These are phyloP conservation scores for Orthonevra nobilis DNA, from an alignment of 2,888 invertebrate species.

Conservation along the genomic window DNA sequence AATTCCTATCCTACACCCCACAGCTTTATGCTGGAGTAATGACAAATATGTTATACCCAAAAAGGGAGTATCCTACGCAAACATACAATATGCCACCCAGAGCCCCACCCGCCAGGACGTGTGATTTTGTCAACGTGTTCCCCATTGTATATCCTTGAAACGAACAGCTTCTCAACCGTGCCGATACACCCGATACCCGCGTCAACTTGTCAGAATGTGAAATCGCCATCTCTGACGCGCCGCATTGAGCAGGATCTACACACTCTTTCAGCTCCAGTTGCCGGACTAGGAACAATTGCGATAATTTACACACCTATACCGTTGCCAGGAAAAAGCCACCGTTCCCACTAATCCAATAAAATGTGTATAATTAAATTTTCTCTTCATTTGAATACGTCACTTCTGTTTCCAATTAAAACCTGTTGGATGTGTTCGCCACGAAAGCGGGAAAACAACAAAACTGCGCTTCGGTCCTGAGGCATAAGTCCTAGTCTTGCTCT, in stretches of 20 bases:
- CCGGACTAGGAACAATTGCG: constrained; percentile 62
- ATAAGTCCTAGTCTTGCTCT: too few species aligned
- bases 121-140: constrained; percentile 46
- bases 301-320: constrained; percentile 71
- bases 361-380: constrained; percentile 80
- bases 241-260: constrained; percentile 30
- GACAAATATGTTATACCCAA: constrained; percentile 31
- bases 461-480: background rate
- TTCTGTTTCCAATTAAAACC: constrained; percentile 73
- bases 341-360: constrained; percentile 79
- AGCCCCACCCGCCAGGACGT: background rate
- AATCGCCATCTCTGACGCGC: constrained; percentile 50
- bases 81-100: background rate
- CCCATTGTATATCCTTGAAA: constrained; percentile 21
- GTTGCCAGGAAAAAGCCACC: constrained; percentile 55
- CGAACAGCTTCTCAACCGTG: constrained; percentile 38
- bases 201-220: constrained; percentile 67
- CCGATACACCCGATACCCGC: constrained; percentile 47
- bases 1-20: constrained; percentile 30
- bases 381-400: constrained; percentile 79
- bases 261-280: background rate
- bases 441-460: constrained; percentile 27
- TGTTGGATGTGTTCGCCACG: constrained; percentile 61
- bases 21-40: constrained; percentile 22
- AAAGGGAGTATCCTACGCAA: constrained; percentile 16